These are phyloP conservation scores for Columba guinea DNA, from an alignment of 2,797 vertebrate species.

Conservation along the genomic window DNA sequence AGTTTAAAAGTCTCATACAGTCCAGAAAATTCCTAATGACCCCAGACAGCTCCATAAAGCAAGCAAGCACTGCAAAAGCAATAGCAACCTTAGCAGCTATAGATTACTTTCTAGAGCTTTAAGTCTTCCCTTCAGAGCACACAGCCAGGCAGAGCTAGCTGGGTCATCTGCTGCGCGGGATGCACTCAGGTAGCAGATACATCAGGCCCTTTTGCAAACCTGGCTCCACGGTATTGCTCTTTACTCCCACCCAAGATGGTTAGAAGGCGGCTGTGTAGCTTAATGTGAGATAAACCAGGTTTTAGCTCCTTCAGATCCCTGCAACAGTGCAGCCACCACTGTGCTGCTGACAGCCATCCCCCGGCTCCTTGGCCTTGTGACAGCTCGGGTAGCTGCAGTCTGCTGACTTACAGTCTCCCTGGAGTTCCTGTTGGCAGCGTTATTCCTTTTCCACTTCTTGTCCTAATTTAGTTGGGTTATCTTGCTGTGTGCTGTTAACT, in stretches of 20 bases:
- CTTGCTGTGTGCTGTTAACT: not conserved
- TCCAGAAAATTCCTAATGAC: constrained; percentile 30
- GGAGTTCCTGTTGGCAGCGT: constrained; percentile 17
- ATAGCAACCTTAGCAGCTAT: not conserved
- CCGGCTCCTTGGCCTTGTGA: not conserved
- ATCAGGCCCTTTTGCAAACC: not conserved
- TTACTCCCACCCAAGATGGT: not conserved
- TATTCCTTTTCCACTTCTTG: constrained; percentile 18
- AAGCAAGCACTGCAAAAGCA: constrained; percentile 32
- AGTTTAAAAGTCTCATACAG: not conserved
- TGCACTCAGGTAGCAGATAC: not conserved
- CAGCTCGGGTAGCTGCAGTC: constrained; percentile 26
- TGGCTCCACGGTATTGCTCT: not conserved
- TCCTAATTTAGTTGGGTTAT: constrained; percentile 32
- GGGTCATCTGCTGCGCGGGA: not conserved
- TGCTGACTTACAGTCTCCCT: constrained; percentile 1
- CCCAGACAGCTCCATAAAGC: constrained; percentile 28
- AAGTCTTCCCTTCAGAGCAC: not conserved
- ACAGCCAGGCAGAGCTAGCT: not conserved
- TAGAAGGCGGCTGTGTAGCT: not conserved
- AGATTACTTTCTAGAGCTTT: not conserved
- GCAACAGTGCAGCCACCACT: not conserved
- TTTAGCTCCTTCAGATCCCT: not conserved
- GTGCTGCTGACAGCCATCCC: not conserved
- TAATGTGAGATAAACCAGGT: not conserved